Evolutionary conservation across 2,888 invertebrate species (phyloP), one percentile per base, ranked within the genome.

Genomic region (Brachyopa scutellaris): DNA sequence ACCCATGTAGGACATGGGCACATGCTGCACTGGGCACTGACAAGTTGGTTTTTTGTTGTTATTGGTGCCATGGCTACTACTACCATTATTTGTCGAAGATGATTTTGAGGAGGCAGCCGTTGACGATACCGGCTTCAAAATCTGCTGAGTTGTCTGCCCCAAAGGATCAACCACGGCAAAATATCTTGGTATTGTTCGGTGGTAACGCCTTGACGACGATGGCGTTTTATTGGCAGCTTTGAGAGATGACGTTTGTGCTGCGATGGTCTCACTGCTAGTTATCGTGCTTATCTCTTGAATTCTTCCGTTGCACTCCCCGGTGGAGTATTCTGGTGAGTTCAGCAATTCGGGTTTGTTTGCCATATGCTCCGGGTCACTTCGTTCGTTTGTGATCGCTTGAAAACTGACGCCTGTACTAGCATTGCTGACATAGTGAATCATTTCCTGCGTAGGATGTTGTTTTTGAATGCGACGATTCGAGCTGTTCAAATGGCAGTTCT

Each of bases 1-100:
- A 23, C 89, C 90, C 90, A 91, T 91, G 72, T 91, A 91, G 8
- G 90, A 89, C 90, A 91, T 91, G 66, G 91, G 91, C 17, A 90
- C 90, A 85, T 90, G 91, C 59, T 90, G 91, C 36, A 91, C 87
- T 21, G 91, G 91, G 74, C 91, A 91, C 85, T 91, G 91, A 83
- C 91, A 91, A 76, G 89, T 89, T 29, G 91, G 89, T 57, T 90
- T 91, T 84, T 91, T 90, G 9, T 78, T 72, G 45, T 59, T 67
- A n/a, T 8, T 51, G n/a, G n/a, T n/a, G 45, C 31, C 67, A 31
- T 23, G 78, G 36, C 21, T 17, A 31, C 53, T 64, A 51, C 49
- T 84, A n/a, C 61, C 66, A 38, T 38, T 74, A 15, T 38, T 59
- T 31, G 53, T 49, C 5, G 62, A 62, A n/a, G 61, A 31, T 74